Evolutionary conservation across 2,113 vertebrate species (phyloP), one percentile per base, ranked within the genome.

Genomic region (Sebastes fasciatus): DNA sequence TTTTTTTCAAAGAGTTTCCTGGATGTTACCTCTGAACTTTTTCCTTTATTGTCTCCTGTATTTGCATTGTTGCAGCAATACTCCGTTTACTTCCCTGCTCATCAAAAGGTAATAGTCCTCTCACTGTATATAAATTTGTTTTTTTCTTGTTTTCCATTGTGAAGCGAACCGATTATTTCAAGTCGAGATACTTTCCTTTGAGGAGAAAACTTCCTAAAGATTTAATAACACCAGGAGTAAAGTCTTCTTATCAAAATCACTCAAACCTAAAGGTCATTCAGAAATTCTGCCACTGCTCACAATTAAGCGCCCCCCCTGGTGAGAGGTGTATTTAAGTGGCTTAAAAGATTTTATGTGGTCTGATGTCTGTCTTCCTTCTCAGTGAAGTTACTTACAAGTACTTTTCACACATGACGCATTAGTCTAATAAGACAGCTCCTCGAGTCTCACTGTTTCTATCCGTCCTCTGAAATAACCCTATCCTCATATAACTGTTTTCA

Each of bases 251-350:
- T 79, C 42, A 60, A 77, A 84, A 55, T 85, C 51, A 54, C 67
- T 82, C 40, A 43, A 19, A 78, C 58, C 67, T 40, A 79, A 54
- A 86, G 72, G 85, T 82, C 65, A 86, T 54, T 70, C 67, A 69
- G 51, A 77, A 79, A 76, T 81, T 77, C 66, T 64, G 48, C 51
- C n/a, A n/a, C 48, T 21, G 5, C 40, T 52, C 26, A 23, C 57
- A 89, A 89, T 90, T 82, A 85, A 70, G 34, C 0, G 3, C 4
- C 21, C 58, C 73, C 82, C 82, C 80, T 23, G 73, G 23, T 62
- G 86, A 77, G 66, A 65, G 49, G 52, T 58, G 51, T 57, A 63
- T 86, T 85, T 82, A 80, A 86, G 79, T 82, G 54, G 62, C 84
- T 92, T 89, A 42, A 85, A 83, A 79, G 43, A 79, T 75, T 83